A percentile compares a stretch with the other conserved stretches of the same genome.
These are phyloP conservation scores for Ictalurus punctatus DNA, from an alignment of 2,113 vertebrate species.

Conservation along the genomic window DNA sequence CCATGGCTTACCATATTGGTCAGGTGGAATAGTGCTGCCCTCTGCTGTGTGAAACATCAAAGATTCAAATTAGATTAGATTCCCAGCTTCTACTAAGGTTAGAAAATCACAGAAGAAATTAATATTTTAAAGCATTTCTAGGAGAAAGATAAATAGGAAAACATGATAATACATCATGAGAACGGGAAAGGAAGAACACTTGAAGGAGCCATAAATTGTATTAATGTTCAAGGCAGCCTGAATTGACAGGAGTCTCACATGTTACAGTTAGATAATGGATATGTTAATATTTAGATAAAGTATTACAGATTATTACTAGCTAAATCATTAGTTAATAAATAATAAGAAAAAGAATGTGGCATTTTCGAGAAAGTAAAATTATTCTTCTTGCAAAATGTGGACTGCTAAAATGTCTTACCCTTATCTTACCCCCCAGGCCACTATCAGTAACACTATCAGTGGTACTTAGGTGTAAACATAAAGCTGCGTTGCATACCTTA, in stretches of 20 bases:
- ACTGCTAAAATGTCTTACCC: not conserved
- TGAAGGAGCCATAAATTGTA: not conserved
- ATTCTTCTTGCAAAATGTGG: not conserved
- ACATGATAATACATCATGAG: not conserved
- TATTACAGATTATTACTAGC: not conserved
- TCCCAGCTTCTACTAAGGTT: not conserved
- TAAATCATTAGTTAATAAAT: not conserved
- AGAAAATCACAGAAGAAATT: not conserved
- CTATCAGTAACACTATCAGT: not conserved
- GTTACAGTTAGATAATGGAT: not conserved
- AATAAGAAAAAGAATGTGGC: not conserved
- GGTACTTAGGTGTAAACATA: not conserved
- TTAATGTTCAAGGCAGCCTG: not conserved
- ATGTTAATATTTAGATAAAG: not conserved
- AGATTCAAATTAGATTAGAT: not conserved
- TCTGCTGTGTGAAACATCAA: constrained; percentile 50
- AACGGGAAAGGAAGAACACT: not conserved
- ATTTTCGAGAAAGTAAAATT: not conserved
- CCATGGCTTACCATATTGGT: not conserved
- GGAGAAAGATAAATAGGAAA: not conserved
- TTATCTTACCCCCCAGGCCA: not conserved
- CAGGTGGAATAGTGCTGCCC: constrained; percentile 58
- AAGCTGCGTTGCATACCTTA: constrained; percentile 8
- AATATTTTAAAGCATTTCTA: not conserved
- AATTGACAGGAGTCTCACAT: not conserved